phyloP scores from a whole-genome alignment of 1,140 invertebrate species.

The Eumeta japonica region DNA sequence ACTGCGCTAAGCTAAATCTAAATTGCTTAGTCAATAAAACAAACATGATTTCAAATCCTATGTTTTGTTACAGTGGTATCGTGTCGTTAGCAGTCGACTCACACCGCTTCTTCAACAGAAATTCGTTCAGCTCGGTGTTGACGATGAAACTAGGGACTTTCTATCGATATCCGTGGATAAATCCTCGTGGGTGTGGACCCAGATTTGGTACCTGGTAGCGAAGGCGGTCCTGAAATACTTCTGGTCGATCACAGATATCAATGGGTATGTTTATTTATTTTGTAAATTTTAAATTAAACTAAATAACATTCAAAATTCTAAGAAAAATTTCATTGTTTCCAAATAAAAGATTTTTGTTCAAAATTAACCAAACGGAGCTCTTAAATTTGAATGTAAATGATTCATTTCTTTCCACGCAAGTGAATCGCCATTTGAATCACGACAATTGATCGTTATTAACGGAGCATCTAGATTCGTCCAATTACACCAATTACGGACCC shows the following conservation, averaged over 20 bases:
- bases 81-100: conserved; percentile 54
- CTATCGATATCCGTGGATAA: conserved; percentile 70
- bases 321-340: no score
- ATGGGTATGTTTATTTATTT: conserved; percentile 65
- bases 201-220: conserved; percentile 73
- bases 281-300: background rate
- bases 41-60: no score
- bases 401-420: conserved; percentile 48
- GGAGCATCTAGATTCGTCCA: conserved; percentile 51
- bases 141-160: conserved; percentile 72
- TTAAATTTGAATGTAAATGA: conserved; percentile 41
- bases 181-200: conserved; percentile 72
- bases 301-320: background rate
- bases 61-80: conserved; percentile 68
- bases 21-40: no score
- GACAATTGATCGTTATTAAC: conserved; percentile 53
- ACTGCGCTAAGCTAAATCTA: no score
- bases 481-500: conserved; percentile 55
- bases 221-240: conserved; percentile 71
- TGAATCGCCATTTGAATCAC: conserved; percentile 52
- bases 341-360: no score
- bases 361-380: no score
- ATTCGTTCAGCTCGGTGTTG: conserved; percentile 66
- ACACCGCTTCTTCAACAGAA: conserved; percentile 43
- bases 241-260: conserved; percentile 80